A percentile compares a stretch with the other conserved stretches of the same genome.
Conservation (phyloP, 2,113 vertebrate genomes). For the Myiopsitta monachus region DNA sequence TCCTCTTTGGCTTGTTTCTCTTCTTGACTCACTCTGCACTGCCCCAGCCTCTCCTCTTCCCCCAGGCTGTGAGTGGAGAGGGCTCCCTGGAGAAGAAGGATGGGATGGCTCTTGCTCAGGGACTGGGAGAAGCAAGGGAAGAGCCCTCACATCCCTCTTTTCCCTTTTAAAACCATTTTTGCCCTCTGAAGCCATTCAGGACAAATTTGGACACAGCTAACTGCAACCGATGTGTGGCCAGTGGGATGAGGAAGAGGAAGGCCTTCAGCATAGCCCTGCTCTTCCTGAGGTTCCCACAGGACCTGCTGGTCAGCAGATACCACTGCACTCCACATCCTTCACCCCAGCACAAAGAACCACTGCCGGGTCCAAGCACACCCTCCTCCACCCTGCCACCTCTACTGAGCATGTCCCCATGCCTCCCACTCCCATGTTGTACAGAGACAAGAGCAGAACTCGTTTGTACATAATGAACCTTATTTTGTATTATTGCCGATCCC, state of each 20-base stretch:
- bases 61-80: neutral
- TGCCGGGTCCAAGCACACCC: constrained; percentile 36
- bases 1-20: constrained; percentile 22
- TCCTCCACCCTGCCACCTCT: neutral
- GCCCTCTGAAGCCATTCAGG: neutral
- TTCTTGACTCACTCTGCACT: neutral
- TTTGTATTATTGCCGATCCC: constrained; percentile 81
- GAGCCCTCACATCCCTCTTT: constrained; percentile 23
- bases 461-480: constrained; percentile 86
- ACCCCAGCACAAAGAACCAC: constrained; percentile 57
- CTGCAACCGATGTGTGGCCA: neutral
- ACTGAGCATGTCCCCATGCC: constrained; percentile 3
- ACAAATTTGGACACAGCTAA: constrained; percentile 2
- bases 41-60: neutral
- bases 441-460: constrained; percentile 82
- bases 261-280: neutral
- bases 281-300: neutral
- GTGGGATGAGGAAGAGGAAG: neutral
- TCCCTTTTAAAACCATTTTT: constrained; percentile 11
- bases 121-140: neutral
- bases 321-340: constrained; percentile 13
- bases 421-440: constrained; percentile 74
- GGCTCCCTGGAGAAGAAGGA: neutral
- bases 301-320: neutral
- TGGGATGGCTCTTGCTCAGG: neutral